Evolutionary conservation across 2,113 vertebrate genomes (phyloP).

Genomic region (Thomomys bottae): DNA sequence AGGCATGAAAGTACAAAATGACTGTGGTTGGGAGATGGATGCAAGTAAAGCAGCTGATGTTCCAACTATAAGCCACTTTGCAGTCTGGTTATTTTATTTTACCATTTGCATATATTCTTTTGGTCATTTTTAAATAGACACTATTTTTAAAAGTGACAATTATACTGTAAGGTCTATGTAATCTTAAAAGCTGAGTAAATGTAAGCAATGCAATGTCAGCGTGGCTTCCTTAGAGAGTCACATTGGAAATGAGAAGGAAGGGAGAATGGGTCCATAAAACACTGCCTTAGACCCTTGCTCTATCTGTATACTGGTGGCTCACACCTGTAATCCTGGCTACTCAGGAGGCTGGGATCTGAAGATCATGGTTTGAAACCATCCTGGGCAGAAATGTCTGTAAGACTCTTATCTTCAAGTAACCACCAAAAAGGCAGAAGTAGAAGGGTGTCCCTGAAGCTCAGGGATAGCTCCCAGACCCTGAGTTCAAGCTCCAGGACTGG

Average conservation of each 20-base stretch:
- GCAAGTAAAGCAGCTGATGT: neutral
- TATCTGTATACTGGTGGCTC: too few species aligned
- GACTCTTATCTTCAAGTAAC: too few species aligned
- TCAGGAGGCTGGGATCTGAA: too few species aligned
- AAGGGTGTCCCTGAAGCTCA: too few species aligned
- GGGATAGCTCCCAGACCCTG: too few species aligned
- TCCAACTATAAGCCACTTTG: neutral
- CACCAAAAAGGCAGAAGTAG: too few species aligned
- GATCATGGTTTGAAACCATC: too few species aligned
- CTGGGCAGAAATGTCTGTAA: too few species aligned
- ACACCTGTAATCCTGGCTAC: too few species aligned
- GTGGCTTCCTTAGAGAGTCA: neutral
- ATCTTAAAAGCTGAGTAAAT: neutral
- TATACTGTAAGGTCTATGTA: neutral
- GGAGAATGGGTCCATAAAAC: neutral
- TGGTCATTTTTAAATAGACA: constrained; percentile 34
- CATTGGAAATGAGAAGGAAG: neutral
- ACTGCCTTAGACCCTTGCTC: neutral
- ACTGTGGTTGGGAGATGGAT: neutral
- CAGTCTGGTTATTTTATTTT: neutral
- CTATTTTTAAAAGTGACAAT: constrained; percentile 16
- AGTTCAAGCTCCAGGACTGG: too few species aligned
- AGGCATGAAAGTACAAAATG: neutral
- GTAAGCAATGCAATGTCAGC: neutral
- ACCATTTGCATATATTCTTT: neutral